These are phyloP conservation scores for Mechanitis messenoides DNA, from an alignment of 2,888 invertebrate species.

Conservation along the genomic window DNA sequence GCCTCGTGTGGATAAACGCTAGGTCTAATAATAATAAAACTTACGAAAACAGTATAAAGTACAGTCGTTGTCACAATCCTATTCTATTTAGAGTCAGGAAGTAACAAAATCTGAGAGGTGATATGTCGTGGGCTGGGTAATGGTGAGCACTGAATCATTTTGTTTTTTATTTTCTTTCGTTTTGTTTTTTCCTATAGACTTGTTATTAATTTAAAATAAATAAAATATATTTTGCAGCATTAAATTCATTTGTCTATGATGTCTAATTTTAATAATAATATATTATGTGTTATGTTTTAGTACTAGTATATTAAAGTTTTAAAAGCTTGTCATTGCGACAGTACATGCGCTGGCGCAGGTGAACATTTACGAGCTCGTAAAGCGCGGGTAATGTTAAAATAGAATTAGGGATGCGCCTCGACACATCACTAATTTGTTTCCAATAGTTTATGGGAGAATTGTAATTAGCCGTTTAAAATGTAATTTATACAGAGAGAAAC, in stretches of 20 bases:
- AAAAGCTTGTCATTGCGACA: constrained; percentile 17
- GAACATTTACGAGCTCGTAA: constrained; percentile 45
- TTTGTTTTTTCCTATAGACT: not conserved
- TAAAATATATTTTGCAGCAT: not conserved
- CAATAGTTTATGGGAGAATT: constrained; percentile 4
- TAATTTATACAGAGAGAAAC: not conserved
- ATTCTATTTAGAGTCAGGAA: constrained; percentile 18
- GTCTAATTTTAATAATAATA: too few relatives aligned
- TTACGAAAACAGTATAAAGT: constrained; percentile 5
- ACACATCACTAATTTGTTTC: constrained; percentile 21
- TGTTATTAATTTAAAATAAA: not conserved
- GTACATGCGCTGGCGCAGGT: constrained; percentile 43
- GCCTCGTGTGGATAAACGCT: not conserved
- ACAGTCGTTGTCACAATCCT: constrained; percentile 9
- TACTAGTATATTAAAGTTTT: constrained; percentile 5
- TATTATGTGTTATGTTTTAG: too few relatives aligned
- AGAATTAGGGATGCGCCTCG: constrained; percentile 23
- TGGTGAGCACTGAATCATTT: not conserved
- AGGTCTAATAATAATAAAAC: constrained; percentile 11
- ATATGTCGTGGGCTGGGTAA: constrained; percentile 8
- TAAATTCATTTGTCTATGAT: not conserved
- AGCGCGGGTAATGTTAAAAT: constrained; percentile 31
- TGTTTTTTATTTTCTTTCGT: not conserved
- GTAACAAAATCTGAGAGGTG: constrained; percentile 15
- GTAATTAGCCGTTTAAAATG: constrained; percentile 7